Evolutionary conservation across 2,888 invertebrate genomes (phyloP).

Genomic region (Plutella xylostella): DNA sequence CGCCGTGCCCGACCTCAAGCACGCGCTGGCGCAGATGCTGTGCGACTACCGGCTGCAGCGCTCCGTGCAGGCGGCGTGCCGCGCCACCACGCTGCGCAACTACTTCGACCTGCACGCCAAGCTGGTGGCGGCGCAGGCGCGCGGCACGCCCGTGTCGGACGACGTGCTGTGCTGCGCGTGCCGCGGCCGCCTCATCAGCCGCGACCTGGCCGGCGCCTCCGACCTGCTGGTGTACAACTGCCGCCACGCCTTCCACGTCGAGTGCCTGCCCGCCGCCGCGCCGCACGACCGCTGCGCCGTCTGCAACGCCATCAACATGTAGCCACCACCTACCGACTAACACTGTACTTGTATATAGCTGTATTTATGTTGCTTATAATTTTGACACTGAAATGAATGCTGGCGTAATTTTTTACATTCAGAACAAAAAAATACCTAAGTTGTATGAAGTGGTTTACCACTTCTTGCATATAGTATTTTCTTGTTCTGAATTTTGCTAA

Average conservation of each 20-base stretch:
- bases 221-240: slow-evolving; percentile 88
- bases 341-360: background rate
- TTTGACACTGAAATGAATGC: too few species aligned
- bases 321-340: slow-evolving; percentile 23
- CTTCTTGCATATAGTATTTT: too few species aligned
- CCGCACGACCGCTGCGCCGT: slow-evolving; percentile 42
- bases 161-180: slow-evolving; percentile 85
- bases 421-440: too few species aligned
- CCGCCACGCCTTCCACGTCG: slow-evolving; percentile 89
- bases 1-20: slow-evolving; percentile 89
- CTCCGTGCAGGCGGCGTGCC: slow-evolving; percentile 90
- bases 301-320: slow-evolving; percentile 58
- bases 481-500: too few species aligned
- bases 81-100: slow-evolving; percentile 89
- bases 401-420: too few species aligned
- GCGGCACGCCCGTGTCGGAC: slow-evolving; percentile 80
- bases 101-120: slow-evolving; percentile 90
- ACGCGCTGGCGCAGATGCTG: slow-evolving; percentile 93
- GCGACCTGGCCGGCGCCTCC: slow-evolving; percentile 76
- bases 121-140: slow-evolving; percentile 80
- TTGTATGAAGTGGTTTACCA: too few species aligned
- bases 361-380: too few species aligned
- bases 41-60: slow-evolving; percentile 95
- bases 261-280: slow-evolving; percentile 73
- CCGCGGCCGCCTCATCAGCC: slow-evolving; percentile 79